Evolutionary conservation across 2,888 invertebrate species (phyloP).

Genomic region (Sceliomorpha sp.): DNA sequence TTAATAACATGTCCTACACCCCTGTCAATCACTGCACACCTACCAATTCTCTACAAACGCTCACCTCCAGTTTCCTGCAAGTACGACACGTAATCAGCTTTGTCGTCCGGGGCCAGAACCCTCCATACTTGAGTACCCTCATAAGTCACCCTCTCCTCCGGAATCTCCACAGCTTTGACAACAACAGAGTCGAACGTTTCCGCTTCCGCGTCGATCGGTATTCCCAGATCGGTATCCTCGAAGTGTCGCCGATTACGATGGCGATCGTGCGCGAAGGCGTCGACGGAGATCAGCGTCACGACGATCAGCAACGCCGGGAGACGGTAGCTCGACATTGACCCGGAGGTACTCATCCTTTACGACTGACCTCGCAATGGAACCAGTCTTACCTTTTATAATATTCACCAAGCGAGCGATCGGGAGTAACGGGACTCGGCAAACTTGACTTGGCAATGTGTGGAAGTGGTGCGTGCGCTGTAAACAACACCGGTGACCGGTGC

Average conservation of each 20-base stretch:
- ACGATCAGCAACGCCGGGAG: slow-evolving; percentile 32
- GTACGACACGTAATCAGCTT: slow-evolving; percentile 81
- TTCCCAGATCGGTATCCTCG: slow-evolving; percentile 32
- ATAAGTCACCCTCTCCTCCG: slow-evolving; percentile 83
- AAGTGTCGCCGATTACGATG: slow-evolving; percentile 11
- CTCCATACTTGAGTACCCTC: slow-evolving; percentile 90
- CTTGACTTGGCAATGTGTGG: slow-evolving; percentile 46
- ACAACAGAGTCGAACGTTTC: slow-evolving; percentile 59
- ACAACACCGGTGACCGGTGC: slow-evolving; percentile 2
- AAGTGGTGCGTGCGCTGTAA: slow-evolving; percentile 30
- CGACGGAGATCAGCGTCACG: slow-evolving; percentile 20
- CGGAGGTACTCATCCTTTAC: slow-evolving; percentile 50
- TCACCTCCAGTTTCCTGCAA: slow-evolving; percentile 83
- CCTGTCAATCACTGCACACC: no score
- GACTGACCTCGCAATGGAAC: slow-evolving; percentile 65
- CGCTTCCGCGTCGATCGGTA: slow-evolving; percentile 59
- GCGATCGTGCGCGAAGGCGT: slow-evolving; percentile 35
- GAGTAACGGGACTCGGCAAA: slow-evolving; percentile 66
- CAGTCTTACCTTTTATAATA: slow-evolving; percentile 72
- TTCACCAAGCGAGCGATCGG: slow-evolving; percentile 63
- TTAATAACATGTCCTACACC: no score
- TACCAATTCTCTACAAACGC: neutral
- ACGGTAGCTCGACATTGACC: slow-evolving; percentile 28
- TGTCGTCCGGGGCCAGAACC: slow-evolving; percentile 82
- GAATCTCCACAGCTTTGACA: slow-evolving; percentile 66